Conservation (phyloP, 1,140 invertebrate species). For the Drosophila triauraria region DNA sequence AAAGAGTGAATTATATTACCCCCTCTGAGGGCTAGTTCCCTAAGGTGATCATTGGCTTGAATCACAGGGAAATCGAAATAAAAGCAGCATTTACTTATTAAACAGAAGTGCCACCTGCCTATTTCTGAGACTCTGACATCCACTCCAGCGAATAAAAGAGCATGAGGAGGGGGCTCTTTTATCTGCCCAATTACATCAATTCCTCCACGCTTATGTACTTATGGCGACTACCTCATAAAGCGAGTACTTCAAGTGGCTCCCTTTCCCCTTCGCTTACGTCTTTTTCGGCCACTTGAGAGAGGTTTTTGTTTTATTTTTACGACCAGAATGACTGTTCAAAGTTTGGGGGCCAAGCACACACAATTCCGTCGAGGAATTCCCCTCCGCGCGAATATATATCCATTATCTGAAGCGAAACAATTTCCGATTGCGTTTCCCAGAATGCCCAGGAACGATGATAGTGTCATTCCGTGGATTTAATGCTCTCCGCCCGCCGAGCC, state of each 20-base stretch:
- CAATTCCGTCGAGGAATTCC: conserved; percentile 17
- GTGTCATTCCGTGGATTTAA: conserved; percentile 24
- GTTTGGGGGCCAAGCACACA: conserved; percentile 3
- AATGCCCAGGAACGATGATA: conserved; percentile 27
- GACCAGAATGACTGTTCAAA: conserved; percentile 39
- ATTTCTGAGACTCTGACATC: conserved; percentile 5
- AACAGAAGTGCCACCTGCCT: conserved; percentile 13
- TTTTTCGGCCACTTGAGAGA: conserved; percentile 12
- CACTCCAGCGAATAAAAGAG: conserved; percentile 5
- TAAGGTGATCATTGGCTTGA: background rate
- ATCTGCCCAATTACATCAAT: conserved; percentile 47
- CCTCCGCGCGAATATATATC: conserved; percentile 7
- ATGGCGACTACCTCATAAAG: conserved; percentile 19
- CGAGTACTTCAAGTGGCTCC: conserved; percentile 24
- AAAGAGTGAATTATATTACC: background rate
- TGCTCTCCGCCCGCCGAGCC: background rate
- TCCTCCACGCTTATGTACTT: conserved; percentile 38
- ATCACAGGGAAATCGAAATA: background rate
- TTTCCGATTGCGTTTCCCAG: conserved; percentile 21
- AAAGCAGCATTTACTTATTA: background rate
- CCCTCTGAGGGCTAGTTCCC: too few relatives aligned
- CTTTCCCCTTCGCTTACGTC: background rate
- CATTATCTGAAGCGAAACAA: conserved; percentile 11
- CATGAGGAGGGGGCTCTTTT: conserved; percentile 14
- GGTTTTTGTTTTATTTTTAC: conserved; percentile 8